Base-by-base conservation (phyloP, 1,140 invertebrate genomes). In the Rhyacophila brunnea region DNA sequence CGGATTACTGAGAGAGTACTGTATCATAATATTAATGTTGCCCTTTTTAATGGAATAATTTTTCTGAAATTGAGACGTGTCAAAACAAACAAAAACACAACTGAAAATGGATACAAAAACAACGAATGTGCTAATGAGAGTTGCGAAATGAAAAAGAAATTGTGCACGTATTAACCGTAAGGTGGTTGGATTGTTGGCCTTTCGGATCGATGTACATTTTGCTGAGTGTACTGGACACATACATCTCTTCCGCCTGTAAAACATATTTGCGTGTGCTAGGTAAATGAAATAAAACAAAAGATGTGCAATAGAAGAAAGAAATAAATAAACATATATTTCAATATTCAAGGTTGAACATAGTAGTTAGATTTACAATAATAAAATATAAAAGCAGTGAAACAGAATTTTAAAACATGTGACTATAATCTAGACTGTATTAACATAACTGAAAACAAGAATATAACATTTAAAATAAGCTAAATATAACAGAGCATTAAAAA, bases 181-280 rank as follows among this genome's bases (percentile, higher is more conserved):
- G 18, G 18, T 6, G 18, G 43, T 17, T 11, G 43, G 7, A 11
- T 17, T 28, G 23, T 28, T 28, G 23, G 23, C 38, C 28, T 38
- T 58, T 49, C 13, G 36, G 42, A 11, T 38, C 44, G 45, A 65
- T 28, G 46, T 43, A 54, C 58, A 65, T 55, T 49, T 58, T 48
- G 17, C 40, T 60, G 46, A 65, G 43, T 1, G 54, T 53, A 40
- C 58, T 53, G 36, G 40, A 19, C 58, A 65, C 42, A 46, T 45
- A 11, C 23, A 13, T 43, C n/a, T 58, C 55, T 34, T 58, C 55
- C 9, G 17, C 32, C 55, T 58, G 55, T 6, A 51, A 51, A 50
- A 13, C 17, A 14, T 17, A 42, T 42, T 11, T 5, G 4, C 4
- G 6, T 42, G 11, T 17, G 19, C n/a, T 17, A 40, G 18, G 14